Evolutionary conservation across 2,797 vertebrate genomes (phyloP), one percentile per base, ranked within the genome.

Genomic region (Acrossocheilus wenchowensis): DNA sequence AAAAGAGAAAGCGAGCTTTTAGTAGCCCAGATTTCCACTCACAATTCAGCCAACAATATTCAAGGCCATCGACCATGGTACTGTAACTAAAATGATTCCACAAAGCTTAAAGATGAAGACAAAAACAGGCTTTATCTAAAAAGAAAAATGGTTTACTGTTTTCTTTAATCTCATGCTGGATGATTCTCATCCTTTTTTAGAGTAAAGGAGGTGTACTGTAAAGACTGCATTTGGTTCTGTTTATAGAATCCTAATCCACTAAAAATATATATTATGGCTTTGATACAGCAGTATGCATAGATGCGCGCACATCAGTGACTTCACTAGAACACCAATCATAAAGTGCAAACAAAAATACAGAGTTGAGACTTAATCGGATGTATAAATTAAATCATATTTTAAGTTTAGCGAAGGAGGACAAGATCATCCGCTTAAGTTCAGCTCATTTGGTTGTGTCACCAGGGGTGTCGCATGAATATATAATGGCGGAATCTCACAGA

Each of bases 41-140:
- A 64, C 36, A 57, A 30, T 73, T 88, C 30, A 78, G 19, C n/a
- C 79, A 85, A 57, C 66, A 57, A 34, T 78, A 14, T 52, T 43
- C 64, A 69, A 79, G 64, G 75, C n/a, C 74, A 54, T 69, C 19
- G 7, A 30, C 6, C 5, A 45, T 14, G 7, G 7, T 45, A 34
- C 17, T 60, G n/a, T n/a, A 15, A 79, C 34, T 52, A 60, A 85
- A 60, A 60, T n/a, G 62, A 72, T 79, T 78, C 36, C 9, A 7
- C 26, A 78, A 54, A 68, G 12, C 26, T 84, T 62, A 52, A 84
- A 77, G 14, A 66, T 48, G 9, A 80, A 83, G 30, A 62, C 6
- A 45, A 75, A 83, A 83, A n/a, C 41, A 75, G 17, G 41, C 36
- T 73, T 73, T 23, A 66, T 30, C 77, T 26, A 17, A 48, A 80